Conservation (phyloP, 1,140 invertebrate genomes). For the Propsilocerus akamusi region DNA sequence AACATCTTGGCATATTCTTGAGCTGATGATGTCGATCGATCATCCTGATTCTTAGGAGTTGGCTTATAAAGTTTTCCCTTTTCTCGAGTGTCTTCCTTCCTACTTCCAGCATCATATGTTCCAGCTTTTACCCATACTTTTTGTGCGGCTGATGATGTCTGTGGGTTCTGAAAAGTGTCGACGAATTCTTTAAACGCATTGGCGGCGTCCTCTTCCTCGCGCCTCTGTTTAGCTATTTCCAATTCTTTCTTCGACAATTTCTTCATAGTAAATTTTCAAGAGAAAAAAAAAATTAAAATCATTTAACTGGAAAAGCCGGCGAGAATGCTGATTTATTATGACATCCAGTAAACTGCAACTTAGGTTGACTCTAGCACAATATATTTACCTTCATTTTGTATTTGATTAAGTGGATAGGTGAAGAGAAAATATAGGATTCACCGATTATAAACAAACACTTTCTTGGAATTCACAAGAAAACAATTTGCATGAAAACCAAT, state of each 20-base stretch:
- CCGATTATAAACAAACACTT: too few relatives aligned
- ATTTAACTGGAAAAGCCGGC: neutral
- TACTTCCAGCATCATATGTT: slow-evolving; percentile 84
- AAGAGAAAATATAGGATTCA: too few relatives aligned
- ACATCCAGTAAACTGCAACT: too few relatives aligned
- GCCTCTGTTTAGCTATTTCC: neutral
- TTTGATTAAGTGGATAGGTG: too few relatives aligned
- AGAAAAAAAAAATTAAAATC: neutral
- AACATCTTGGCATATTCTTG: slow-evolving; percentile 55
- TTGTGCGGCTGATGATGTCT: slow-evolving; percentile 45
- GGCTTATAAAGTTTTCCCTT: slow-evolving; percentile 90
- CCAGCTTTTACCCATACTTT: slow-evolving; percentile 96
- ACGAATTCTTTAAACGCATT: slow-evolving; percentile 94
- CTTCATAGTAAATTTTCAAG: neutral
- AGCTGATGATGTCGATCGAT: slow-evolving; percentile 32
- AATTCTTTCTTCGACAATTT: slow-evolving; percentile 1
- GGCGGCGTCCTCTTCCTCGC: slow-evolving; percentile 10
- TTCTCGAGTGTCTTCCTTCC: slow-evolving; percentile 77
- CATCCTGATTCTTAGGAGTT: slow-evolving; percentile 49
- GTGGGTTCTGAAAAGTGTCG: slow-evolving; percentile 84
- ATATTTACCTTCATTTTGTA: too few relatives aligned
- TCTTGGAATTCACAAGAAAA: too few relatives aligned
- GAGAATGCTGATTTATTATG: too few relatives aligned
- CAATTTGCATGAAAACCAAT: too few relatives aligned
- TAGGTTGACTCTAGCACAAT: too few relatives aligned